phyloP scores from a whole-genome alignment of 2,888 invertebrate genomes.

The Sinopyrophorus schimmeli region DNA sequence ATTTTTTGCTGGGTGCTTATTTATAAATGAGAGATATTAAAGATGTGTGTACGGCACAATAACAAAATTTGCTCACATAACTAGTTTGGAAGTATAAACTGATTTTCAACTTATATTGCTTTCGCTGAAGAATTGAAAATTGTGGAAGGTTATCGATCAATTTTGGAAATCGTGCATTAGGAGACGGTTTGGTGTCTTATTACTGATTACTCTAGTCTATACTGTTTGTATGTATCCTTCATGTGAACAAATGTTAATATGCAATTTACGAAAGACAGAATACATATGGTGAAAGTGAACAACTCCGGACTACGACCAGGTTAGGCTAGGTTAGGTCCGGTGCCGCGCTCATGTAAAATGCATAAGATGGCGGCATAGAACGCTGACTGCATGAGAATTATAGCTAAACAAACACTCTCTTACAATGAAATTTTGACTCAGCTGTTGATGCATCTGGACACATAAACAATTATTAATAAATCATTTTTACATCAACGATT shows the following conservation, averaged over 20 bases:
- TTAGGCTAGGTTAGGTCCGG: slow-evolving; percentile 57
- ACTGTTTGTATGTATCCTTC: background rate
- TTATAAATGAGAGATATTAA: too few species aligned
- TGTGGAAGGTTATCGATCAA: too few species aligned
- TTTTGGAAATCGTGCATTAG: too few species aligned
- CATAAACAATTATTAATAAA: slow-evolving; percentile 22
- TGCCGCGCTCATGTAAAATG: slow-evolving; percentile 66
- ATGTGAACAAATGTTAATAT: slow-evolving; percentile 6
- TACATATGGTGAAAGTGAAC: slow-evolving; percentile 46
- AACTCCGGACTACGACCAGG: slow-evolving; percentile 48
- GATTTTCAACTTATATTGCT: too few species aligned
- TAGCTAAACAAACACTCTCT: slow-evolving; percentile 54
- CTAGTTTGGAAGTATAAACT: too few species aligned
- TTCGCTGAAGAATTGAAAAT: too few species aligned
- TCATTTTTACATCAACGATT: background rate
- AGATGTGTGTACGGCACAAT: too few species aligned
- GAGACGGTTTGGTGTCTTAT: too few species aligned
- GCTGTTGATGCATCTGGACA: slow-evolving; percentile 29
- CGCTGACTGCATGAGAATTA: slow-evolving; percentile 57
- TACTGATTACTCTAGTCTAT: too few species aligned
- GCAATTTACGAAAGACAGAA: slow-evolving; percentile 17
- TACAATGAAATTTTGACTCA: slow-evolving; percentile 34
- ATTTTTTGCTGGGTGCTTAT: too few species aligned
- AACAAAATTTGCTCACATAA: too few species aligned
- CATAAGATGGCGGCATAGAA: slow-evolving; percentile 61